These are phyloP conservation scores for Mesochorus sp. DNA, from an alignment of 2,888 invertebrate species.

Conservation along the genomic window DNA sequence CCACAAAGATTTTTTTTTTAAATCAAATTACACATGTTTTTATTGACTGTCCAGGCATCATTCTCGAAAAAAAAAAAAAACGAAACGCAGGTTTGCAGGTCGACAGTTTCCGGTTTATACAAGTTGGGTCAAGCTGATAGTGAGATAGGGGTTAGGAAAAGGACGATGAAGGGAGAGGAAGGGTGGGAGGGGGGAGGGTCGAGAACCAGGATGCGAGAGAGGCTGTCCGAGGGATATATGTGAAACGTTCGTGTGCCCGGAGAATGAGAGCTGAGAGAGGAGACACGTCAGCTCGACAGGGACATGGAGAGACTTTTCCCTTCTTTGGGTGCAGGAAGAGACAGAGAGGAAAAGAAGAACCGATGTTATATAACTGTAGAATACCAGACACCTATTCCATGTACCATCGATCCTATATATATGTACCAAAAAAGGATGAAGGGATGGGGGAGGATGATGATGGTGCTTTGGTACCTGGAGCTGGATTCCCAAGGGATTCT, in stretches of 20 bases:
- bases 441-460: constrained; percentile 32
- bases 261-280: constrained; percentile 48
- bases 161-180: constrained; percentile 1
- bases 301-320: constrained; percentile 34
- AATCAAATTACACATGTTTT: no score
- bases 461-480: constrained; percentile 41
- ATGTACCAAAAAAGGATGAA: no score
- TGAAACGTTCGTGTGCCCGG: constrained; percentile 33
- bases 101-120: constrained; percentile 40
- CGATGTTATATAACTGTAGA: constrained; percentile 19
- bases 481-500: constrained; percentile 56
- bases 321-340: constrained; percentile 22
- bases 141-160: constrained; percentile 13
- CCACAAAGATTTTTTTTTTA: no score
- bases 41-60: neutral
- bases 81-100: constrained; percentile 26
- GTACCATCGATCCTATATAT: constrained; percentile 1
- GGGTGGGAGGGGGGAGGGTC: constrained; percentile 28
- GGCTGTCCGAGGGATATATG: constrained; percentile 47
- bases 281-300: constrained; percentile 55
- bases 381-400: neutral
- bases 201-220: constrained; percentile 12
- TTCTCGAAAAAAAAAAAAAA: constrained; percentile 19
- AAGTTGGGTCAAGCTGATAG: constrained; percentile 25
- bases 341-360: neutral